These are phyloP conservation scores for Halcyon malimbica DNA, from an alignment of 2,113 vertebrate genomes.

Conservation along the genomic window DNA sequence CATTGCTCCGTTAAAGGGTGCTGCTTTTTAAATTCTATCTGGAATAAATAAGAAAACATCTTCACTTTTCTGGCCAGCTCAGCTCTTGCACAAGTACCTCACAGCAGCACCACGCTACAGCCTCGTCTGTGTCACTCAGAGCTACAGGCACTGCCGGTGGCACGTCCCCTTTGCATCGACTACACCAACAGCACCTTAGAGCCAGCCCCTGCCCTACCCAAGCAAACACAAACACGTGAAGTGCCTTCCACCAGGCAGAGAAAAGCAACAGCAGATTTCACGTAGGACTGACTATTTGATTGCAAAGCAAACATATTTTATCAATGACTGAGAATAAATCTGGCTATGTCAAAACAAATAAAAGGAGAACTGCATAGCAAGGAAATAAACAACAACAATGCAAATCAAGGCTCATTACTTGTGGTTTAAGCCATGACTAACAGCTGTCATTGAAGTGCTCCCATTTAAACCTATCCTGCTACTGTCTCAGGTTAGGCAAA, in stretches of 20 bases:
- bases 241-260: neutral
- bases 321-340: constrained; percentile 36
- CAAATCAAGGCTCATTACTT: neutral
- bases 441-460: neutral
- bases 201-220: neutral
- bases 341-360: constrained; percentile 49
- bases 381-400: neutral
- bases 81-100: neutral
- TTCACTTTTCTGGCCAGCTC: neutral
- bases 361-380: neutral
- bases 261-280: neutral
- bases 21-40: neutral
- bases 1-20: neutral
- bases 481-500: neutral
- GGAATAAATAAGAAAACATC: neutral
- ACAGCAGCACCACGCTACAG: neutral
- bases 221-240: neutral
- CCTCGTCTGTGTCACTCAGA: neutral
- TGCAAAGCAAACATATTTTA: constrained; percentile 35
- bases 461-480: neutral
- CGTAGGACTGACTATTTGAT: neutral
- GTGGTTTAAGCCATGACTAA: neutral
- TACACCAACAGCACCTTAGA: neutral
- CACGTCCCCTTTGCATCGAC: rapidly evolving
- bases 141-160: rapidly evolving